Percentiles rank a stretch among this genome's conserved stretches.
Evolutionary conservation across 2,888 invertebrate species (phyloP).

Genomic region (Drosophila aldrichi): DNA sequence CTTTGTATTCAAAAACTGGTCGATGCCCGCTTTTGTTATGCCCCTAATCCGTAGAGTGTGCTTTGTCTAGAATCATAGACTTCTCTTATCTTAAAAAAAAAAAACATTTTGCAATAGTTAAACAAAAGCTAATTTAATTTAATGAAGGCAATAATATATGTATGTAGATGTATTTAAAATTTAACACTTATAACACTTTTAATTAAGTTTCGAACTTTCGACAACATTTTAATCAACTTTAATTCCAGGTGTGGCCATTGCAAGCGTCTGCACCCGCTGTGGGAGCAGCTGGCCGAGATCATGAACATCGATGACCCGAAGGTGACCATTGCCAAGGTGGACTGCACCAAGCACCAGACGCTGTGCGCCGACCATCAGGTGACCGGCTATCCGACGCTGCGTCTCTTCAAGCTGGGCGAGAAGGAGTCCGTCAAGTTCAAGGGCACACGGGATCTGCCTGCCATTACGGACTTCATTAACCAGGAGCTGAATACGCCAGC

Average conservation of each 20-base stretch:
- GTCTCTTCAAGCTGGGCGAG: conserved; percentile 91
- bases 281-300: conserved; percentile 92
- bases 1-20: conserved; percentile 10
- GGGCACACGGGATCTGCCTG: conserved; percentile 91
- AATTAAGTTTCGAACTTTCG: background rate
- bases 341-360: conserved; percentile 91
- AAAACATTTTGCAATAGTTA: background rate
- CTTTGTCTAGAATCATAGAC: background rate
- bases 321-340: conserved; percentile 92
- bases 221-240: too few species aligned
- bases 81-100: background rate
- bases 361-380: conserved; percentile 92
- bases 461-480: conserved; percentile 91
- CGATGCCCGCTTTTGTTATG: background rate
- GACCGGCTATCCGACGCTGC: conserved; percentile 92
- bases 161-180: background rate
- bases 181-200: too few species aligned
- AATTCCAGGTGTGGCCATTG: conserved; percentile 93
- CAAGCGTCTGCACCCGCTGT: conserved; percentile 92
- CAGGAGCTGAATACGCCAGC: conserved; percentile 87
- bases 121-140: background rate
- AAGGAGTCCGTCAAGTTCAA: conserved; percentile 90
- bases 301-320: conserved; percentile 88
- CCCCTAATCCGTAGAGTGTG: conserved; percentile 8
- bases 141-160: background rate